Evolutionary conservation across 2,888 invertebrate species (phyloP).

Genomic region (Tenthredo notha): DNA sequence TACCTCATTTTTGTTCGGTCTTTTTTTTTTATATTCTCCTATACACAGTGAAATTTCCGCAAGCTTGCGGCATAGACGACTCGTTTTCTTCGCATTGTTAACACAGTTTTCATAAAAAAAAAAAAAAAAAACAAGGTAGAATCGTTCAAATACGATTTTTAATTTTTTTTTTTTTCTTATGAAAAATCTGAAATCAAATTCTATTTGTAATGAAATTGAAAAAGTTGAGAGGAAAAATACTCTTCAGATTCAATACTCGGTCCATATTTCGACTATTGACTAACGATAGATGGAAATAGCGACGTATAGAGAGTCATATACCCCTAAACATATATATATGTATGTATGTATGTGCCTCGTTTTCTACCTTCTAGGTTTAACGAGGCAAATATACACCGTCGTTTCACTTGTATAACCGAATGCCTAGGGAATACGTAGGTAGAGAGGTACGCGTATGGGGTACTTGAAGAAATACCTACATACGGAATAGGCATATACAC

Average conservation of each 20-base stretch:
- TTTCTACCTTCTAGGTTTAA: slow-evolving; percentile 21
- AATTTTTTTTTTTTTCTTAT: neutral
- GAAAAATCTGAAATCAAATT: neutral
- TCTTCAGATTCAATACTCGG: neutral
- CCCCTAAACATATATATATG: no score
- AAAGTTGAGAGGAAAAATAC: neutral
- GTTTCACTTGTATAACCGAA: slow-evolving; percentile 5
- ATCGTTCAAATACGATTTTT: no score
- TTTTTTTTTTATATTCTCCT: neutral
- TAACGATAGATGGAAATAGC: neutral
- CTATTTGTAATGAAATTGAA: neutral
- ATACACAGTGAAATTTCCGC: neutral
- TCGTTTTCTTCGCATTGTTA: neutral
- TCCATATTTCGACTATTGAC: slow-evolving; percentile 14
- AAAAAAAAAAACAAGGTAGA: neutral
- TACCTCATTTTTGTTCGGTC: neutral
- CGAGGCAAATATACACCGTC: slow-evolving; percentile 26
- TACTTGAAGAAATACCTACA: neutral
- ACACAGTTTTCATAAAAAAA: neutral
- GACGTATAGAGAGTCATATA: neutral
- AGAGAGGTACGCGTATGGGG: no score
- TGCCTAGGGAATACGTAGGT: neutral
- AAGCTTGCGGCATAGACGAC: neutral
- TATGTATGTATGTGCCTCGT: neutral
- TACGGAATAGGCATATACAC: neutral